Base-by-base conservation (phyloP, 1,140 invertebrate genomes). In the Solenopsis fugax region DNA sequence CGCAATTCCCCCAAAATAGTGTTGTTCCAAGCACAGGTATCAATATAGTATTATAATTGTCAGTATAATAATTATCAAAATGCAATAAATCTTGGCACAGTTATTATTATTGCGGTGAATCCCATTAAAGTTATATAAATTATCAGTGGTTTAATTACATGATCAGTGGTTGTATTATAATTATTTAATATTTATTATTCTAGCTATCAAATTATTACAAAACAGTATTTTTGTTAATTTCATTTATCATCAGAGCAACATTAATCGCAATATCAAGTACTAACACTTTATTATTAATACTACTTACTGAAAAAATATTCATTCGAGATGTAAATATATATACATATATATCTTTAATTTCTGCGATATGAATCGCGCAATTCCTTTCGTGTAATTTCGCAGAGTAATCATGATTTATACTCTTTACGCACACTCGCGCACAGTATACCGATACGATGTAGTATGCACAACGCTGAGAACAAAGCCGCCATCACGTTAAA, bases 381-480 rank as follows among this genome's bases (percentile, higher is more conserved):
- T 85, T 45, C 48, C 34, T 64, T 67, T 80, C 21, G 48, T 24
- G 60, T 85, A 78, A 78, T 85, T 85, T 65, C 29, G 37, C 60
- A 60, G 24, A 52, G 62, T 85, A 85, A 85, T 85, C 75, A 54
- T 85, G 75, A 85, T 85, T 85, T 81, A 81, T 85, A 85, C 24
- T 85, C 84, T 54, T 65, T 37, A n/a, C 84, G n/a, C 75, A 52
- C 56, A 64, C 29, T 18, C 34, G 21, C 34, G 24, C 7, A 58
- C 5, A 3, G 24, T 13, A 78, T 16, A 52, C 21, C 6, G 60
- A 50, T 21, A 56, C 6, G 16, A 3, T 24, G 13, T 64, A 24
- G 37, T 21, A 72, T 24, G 29, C 54, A 48, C 54, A 58, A 58
- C 41, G 18, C n/a, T n/a, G 24, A 60, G 71, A 84, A 84, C 69